Evolutionary conservation across 2,888 invertebrate species (phyloP), one percentile per base, ranked within the genome.

Genomic region (Pseudoips prasinana): DNA sequence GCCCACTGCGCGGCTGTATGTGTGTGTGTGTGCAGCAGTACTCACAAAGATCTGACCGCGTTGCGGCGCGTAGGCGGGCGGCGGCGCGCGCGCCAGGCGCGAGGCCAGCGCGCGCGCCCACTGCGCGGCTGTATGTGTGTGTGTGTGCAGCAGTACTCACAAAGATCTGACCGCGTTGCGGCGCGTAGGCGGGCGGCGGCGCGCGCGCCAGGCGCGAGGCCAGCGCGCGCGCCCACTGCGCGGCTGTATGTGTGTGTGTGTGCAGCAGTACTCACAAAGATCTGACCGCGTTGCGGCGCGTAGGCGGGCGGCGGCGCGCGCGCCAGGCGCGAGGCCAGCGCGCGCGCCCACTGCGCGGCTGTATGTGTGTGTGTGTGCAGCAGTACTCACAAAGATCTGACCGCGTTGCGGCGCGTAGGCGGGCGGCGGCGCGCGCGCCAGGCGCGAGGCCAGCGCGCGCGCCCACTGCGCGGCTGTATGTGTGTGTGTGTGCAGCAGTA

Each of bases 111-210:
- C 20, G 7, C 20, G 20, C n/a, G 20, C 7, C 20, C 20, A 20
- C 7, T n/a, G 20, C 20, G 20, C 20, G 2, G 20, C 7, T 5
- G 7, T n/a, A 7, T n/a, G 20, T 20, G 7, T 20, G 6, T 5
- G 18, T 18, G 6, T 20, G n/a, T 20, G 7, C 2, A 10, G 20
- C 7, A 6, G 8, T 19, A 61, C 69, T 59, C 26, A 78, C 76
- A 23, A 69, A 65, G 25, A 77, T 73, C 2, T 47, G 53, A 4
- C 51, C 52, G 2, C 73, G 35, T 43, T 64, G 58, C 1, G 37
- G 20, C 1, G 51, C 39, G 52, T 66, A 9, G 6, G 3, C 7
- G 3, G 7, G 6, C 1, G 7, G 0, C 6, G 7, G 6, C 22
- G 8, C 22, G n/a, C n/a, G n/a, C 22, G 8, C 22, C 4, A n/a